Evolutionary conservation across 2,797 vertebrate genomes (phyloP), one percentile per base, ranked within the genome.

Genomic region (Falco novaeseelandiae): DNA sequence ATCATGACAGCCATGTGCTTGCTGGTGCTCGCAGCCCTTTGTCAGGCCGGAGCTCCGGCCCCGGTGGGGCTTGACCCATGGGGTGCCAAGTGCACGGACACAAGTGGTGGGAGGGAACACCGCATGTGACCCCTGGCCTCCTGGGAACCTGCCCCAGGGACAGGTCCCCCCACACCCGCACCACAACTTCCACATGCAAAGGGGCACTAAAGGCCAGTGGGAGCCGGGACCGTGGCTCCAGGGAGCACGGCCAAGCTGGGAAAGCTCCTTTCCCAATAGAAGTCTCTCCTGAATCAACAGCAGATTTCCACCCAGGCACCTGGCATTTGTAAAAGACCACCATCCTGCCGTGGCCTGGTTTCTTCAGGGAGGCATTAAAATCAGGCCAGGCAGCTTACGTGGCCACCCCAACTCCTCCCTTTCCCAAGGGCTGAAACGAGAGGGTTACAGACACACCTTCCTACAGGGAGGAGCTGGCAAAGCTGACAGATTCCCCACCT

Each of bases 321-420:
- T 0, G 3, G 65, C 14, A 66, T 58, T 72, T 10, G 1, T 48
- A 49, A 54, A 59, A 89, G 94, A 95, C 94, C 94, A 89, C 85
- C 20, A 0, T 83, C 32, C 83, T 67, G 52, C 74, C 66, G 42
- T 74, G 86, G 83, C 94, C 93, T 89, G 93, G 48, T 95, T 97
- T 92, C 84, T 42, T 48, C 54, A 83, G 78, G 78, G 86, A 97
- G 76, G 67, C 81, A 83, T 65, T 95, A 85, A 89, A 96, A 95
- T 89, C 59, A 96, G 83, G 93, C 88, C 90, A 96, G 81, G 81
- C 92, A 85, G 92, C 93, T 95, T 97, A 96, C 83, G 86, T 96
- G 96, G 95, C 96, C 90, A 90, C 30, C 80, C 77, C 89, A 96
- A 85, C 95, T 94, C 97, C 97, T 96, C 97, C 97, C 95, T 94